Percentiles rank a stretch among this genome's conserved stretches.
Conservation (phyloP, 2,888 invertebrate genomes). For the Lithophane socia region DNA sequence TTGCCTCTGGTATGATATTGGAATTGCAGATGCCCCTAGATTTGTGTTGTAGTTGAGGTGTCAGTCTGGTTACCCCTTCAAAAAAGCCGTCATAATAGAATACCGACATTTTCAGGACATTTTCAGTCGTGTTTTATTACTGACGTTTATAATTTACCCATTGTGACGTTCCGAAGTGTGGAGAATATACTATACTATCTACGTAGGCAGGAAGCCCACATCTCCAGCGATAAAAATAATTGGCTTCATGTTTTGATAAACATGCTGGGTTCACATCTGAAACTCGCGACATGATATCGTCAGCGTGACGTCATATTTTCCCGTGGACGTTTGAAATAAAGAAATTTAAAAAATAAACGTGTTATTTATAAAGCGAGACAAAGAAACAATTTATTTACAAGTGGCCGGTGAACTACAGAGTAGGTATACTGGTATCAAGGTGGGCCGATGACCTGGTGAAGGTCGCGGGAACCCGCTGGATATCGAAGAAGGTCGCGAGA, state of each 20-base stretch:
- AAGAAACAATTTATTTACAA: constrained; percentile 3
- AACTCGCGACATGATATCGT: constrained; percentile 31
- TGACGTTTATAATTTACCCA: neutral
- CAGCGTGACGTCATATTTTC: constrained; percentile 36
- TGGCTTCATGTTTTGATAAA: constrained; percentile 55
- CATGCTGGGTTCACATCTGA: constrained; percentile 26
- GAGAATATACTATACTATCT: constrained; percentile 19
- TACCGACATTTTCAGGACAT: neutral
- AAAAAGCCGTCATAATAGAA: neutral
- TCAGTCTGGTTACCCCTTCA: neutral
- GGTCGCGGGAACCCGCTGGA: neutral
- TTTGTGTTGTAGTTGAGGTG: no score
- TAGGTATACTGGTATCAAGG: constrained; percentile 20
- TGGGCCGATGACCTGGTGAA: neutral
- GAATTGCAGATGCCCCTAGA: neutral
- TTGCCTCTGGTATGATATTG: no score
- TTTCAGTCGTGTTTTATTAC: neutral
- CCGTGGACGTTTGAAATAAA: constrained; percentile 3
- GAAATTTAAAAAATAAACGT: constrained; percentile 20
- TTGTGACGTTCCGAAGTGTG: neutral
- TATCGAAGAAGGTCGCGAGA: neutral
- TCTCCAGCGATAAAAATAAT: constrained; percentile 57
- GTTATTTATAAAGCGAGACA: constrained; percentile 26
- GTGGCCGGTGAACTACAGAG: neutral
- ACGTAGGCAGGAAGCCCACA: constrained; percentile 41